Evolutionary conservation across 2,113 vertebrate genomes (phyloP), one percentile per base, ranked within the genome.

Genomic region (Gallinago jamesoni): DNA sequence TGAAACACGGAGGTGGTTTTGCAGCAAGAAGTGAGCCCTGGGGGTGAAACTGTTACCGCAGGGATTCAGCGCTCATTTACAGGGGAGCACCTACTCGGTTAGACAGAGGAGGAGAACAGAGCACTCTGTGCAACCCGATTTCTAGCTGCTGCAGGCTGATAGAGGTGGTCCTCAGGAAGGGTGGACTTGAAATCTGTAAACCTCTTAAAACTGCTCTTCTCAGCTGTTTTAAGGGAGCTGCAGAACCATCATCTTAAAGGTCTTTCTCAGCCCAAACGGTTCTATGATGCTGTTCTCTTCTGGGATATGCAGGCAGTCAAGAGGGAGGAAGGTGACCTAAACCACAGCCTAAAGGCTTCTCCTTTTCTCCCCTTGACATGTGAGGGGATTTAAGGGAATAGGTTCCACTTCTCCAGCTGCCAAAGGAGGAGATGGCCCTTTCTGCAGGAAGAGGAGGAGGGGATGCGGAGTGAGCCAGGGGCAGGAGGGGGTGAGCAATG

Each of bases 291-390:
- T 13, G 4, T 19, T 63, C 25, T 39, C 8, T 9, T 63, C 62
- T 35, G 12, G 31, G 52, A 62, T 31, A 10, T 25, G 37, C 12
- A 68, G 53, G 24, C 15, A 41, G 35, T 15, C 30, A 35, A 21
- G 41, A 45, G 50, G 31, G 14, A 70, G 41, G 12, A 66, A 55
- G 23, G 19, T 37, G 31, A 37, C 33, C 18, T 68, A 25, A 62
- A 48, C 4, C 0, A 4, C 2, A 5, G 27, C 39, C 4, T 27
- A 20, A 59, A 22, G 28, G 10, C 14, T 72, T 27, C 16, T 10
- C 19, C 11, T 76, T 41, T 94, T 23, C 57, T 92, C 14, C 13
- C 6, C 21, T 63, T 47, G 31, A 13, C 5, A 15, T 4, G 24
- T 1, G 4, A 43, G 25, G 12, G 37, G 43, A 25, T 77, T 69